Evolutionary conservation across 2,888 invertebrate genomes (phyloP), one percentile per base, ranked within the genome.

Genomic region (Hypselothyrea guttata): DNA sequence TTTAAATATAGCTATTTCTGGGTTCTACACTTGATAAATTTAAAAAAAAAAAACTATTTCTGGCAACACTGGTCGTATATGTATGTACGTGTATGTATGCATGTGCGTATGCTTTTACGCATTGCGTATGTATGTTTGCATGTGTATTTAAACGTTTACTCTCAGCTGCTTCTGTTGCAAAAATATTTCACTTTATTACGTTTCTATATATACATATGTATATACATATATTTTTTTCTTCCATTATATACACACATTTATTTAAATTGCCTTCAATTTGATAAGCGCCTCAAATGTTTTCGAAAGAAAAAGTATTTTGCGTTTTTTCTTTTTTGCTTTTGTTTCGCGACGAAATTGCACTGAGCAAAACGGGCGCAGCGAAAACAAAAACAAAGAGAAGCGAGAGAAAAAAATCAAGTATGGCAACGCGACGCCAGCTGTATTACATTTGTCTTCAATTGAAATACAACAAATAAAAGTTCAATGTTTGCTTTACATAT

Each of bases 241-340:
- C n/a, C n/a, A n/a, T n/a, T 33, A 31, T 13, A 27, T 30, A 28
- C 12, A 11, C 35, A 7, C 33, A 22, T 13, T 22, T 8, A 28
- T 13, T 13, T 12, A 35, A 27, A 55, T 38, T 40, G 30, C 15
- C 12, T 33, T 40, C 51, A 47, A 60, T 40, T 81, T 59, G 55
- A 58, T 75, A 81, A 81, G 60, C 58, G 11, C n/a, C n/a, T 41
- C 27, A 37, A 53, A 63, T 40, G 30, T n/a, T 13, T 33, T 33
- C 1, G 1, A 28, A 33, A 5, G 5, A 22, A 22, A 22, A 22
- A 22, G 7, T 33, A 9, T 11, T 11, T 33, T 33, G 7, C 5
- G 33, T 2, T 41, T 30, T 27, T 45, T 58, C 7, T 51, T 22
- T 41, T 11, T 38, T 31, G 9, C 9, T 47, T 40, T 42, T 41